Evolutionary conservation across 2,888 invertebrate genomes (phyloP), one percentile per base, ranked within the genome.

Genomic region (Eupithecia insigniata): DNA sequence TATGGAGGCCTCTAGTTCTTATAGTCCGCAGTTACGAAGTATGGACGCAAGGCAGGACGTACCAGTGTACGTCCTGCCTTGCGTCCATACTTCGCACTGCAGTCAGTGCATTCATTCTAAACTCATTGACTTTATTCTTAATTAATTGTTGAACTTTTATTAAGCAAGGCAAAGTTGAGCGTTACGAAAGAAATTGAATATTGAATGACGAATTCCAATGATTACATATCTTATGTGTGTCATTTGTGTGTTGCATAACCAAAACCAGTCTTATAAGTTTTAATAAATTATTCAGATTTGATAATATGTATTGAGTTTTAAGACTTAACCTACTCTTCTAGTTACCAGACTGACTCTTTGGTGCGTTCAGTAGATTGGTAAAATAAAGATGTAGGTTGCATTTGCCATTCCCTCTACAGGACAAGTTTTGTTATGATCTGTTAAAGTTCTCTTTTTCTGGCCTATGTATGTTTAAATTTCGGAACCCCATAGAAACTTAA

Each of bases 141-240:
- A 22, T 2, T 51, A 2, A 51, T 51, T 51, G 22, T 51, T 51
- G 51, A 51, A 22, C 22, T 51, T 10, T 12, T 3, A 51, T 12
- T 22, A 51, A 51, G 12, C 22, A 51, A 51, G 3, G 22, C 8
- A 22, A 22, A 51, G 22, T 51, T 51, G 51, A 22, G 22, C 55
- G 1, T 26, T 55, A 26, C 1, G 14, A 55, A 55, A 55, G 26
- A 26, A 26, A 55, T 55, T 55, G 51, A 55, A 55, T 55, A 55
- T 55, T 55, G 51, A 55, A 55, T 55, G 55, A 55, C 55, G 22
- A 55, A 55, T 55, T 55, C 26, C 55, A 55, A 55, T 55, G 55
- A 55, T 55, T 55, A 55, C 61, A 30, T 61, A 61, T 55, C 22
- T n/a, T 8, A 65, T 28, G 34, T 65, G 65, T 65, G 55, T 55